phyloP scores from a whole-genome alignment of 1,140 invertebrate genomes.

The Thaumetopoea pityocampa region DNA sequence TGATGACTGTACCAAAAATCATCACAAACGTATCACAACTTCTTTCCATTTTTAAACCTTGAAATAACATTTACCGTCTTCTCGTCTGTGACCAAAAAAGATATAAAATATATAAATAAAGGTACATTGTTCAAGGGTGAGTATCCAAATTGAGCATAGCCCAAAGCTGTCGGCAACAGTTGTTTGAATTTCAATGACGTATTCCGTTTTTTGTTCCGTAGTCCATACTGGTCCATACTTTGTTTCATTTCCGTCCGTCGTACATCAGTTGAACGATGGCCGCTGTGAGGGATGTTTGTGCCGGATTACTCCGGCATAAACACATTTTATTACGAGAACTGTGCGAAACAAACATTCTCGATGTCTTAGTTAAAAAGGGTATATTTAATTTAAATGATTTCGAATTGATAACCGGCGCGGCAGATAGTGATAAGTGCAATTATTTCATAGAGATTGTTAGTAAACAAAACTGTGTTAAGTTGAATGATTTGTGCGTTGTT shows the following conservation, averaged over 20 bases:
- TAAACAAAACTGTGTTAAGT: conserved; percentile 69
- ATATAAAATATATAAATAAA: conserved; percentile 2
- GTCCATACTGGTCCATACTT: no score
- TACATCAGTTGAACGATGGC: conserved; percentile 70
- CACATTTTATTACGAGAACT: conserved; percentile 64
- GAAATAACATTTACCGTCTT: no score
- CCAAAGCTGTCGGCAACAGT: conserved; percentile 49
- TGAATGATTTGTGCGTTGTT: conserved; percentile 65
- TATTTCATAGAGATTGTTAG: conserved; percentile 71
- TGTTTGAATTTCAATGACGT: conserved; percentile 59
- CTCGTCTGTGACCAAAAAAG: no score
- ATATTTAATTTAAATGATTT: conserved; percentile 64
- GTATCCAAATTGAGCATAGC: conserved; percentile 14
- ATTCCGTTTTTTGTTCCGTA: conserved; percentile 30
- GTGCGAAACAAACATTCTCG: conserved; percentile 66
- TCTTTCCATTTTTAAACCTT: no score
- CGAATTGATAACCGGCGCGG: conserved; percentile 64
- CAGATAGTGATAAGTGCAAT: conserved; percentile 70
- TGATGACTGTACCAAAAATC: no score
- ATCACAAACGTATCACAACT: no score
- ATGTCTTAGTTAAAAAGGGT: conserved; percentile 69
- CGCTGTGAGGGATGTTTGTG: conserved; percentile 58
- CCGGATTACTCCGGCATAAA: conserved; percentile 64
- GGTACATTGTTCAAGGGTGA: conserved; percentile 14
- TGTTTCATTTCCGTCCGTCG: no score